These are phyloP conservation scores for Monoplex corrugatus DNA, from an alignment of 2,888 invertebrate species.

Conservation along the genomic window DNA sequence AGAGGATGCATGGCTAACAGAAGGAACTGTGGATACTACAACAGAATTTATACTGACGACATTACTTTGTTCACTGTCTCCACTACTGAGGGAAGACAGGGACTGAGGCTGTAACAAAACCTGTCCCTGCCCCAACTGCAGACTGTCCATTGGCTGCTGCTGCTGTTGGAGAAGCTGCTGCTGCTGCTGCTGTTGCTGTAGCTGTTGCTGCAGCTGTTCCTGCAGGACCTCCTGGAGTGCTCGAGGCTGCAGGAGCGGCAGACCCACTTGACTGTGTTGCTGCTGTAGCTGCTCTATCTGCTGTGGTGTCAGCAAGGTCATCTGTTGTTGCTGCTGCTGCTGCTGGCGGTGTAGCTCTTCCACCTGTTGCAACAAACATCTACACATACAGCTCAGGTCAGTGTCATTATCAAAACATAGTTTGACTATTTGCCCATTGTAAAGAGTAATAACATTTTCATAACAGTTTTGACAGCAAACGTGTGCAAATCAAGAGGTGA, in stretches of 20 bases:
- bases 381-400: background rate
- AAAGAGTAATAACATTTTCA: no score
- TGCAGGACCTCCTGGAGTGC: conserved; percentile 65
- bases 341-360: conserved; percentile 56
- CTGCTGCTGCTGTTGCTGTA: conserved; percentile 56
- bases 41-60: background rate
- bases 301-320: conserved; percentile 56
- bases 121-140: conserved; percentile 45
- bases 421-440: no score
- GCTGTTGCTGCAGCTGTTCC: conserved; percentile 58
- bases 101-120: conserved; percentile 50
- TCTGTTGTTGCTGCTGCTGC: conserved; percentile 62
- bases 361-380: conserved; percentile 36
- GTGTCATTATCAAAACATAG: no score
- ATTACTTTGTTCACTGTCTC: conserved; percentile 40
- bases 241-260: conserved; percentile 65
- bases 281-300: conserved; percentile 63
- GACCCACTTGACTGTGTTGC: conserved; percentile 59
- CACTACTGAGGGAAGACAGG: conserved; percentile 17
- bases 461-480: no score
- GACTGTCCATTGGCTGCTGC: conserved; percentile 51
- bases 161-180: conserved; percentile 56
- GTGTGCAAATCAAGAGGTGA: no score
- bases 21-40: background rate
- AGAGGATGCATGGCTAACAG: background rate